These are phyloP conservation scores for Limenitis camilla DNA, from an alignment of 2,888 invertebrate genomes.

Conservation along the genomic window DNA sequence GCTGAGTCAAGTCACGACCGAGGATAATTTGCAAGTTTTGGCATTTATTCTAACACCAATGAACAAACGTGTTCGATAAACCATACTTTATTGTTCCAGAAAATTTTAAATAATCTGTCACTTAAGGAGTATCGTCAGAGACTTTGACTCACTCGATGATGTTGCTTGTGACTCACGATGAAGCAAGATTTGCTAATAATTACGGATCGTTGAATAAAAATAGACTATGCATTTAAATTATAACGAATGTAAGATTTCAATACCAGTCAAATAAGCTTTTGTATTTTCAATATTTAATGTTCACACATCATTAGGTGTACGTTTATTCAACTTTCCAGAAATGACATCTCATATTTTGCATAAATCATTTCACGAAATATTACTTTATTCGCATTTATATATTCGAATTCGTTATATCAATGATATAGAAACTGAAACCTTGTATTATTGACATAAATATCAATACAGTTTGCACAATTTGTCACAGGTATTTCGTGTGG, in stretches of 20 bases:
- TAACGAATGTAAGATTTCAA: neutral
- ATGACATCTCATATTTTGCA: neutral
- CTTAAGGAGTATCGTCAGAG: neutral
- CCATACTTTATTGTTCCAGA: conserved; percentile 2
- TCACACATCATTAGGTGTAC: neutral
- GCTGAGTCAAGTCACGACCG: conserved; percentile 63
- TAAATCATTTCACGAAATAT: neutral
- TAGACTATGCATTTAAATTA: conserved; percentile 6
- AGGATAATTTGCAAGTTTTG: conserved; percentile 63
- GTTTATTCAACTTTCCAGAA: neutral
- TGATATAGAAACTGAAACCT: conserved; percentile 17
- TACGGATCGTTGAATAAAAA: conserved; percentile 5
- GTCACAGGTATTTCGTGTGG: conserved; percentile 10
- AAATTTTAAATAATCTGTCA: neutral
- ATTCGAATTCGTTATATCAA: conserved; percentile 14
- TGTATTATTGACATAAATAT: conserved; percentile 7
- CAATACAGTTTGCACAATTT: conserved; percentile 3
- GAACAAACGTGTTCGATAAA: conserved; percentile 2
- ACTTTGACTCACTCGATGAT: conserved; percentile 4
- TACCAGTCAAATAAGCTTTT: neutral
- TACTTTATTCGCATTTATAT: neutral
- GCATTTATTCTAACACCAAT: conserved; percentile 42
- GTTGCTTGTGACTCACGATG: conserved; percentile 9
- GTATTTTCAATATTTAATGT: neutral
- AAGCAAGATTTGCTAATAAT: conserved; percentile 11